Evolutionary conservation across 1,140 invertebrate species (phyloP), one percentile per base, ranked within the genome.

Genomic region (Diploscapter pachys): DNA sequence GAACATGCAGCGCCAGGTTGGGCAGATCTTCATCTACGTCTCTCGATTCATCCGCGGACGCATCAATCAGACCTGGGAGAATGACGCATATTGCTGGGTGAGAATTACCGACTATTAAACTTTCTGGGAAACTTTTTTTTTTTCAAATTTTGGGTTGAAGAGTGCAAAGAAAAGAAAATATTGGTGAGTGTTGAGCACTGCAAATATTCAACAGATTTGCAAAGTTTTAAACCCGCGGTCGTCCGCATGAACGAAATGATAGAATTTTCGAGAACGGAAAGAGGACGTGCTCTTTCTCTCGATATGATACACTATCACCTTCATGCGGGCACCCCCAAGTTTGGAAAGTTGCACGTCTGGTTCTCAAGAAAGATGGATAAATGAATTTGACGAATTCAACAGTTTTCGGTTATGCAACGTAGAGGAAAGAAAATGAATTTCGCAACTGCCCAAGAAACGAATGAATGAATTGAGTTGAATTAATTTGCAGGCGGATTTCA

Each of bases 11-110:
- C 49, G 66, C 48, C 53, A 73, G 59, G 72, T 78, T 51, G 55
- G 55, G 49, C 64, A 78, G 31, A 69, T 78, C 31, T 51, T 70
- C 31, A 5, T 78, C 13, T 78, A 78, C 66, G 75, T 72, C 55
- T 61, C 52, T 5, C 70, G 56, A 4, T 78, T 74, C 63, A 61
- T 78, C 55, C 65, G 68, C 53, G 63, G 61, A 13, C n/a, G 72
- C n/a, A 78, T 78, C 51, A 63, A 65, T 49, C 66, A 63, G 6
- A 59, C 54, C 8, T 78, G 76, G 76, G 56, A 56, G 13, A 55
- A 62, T 51, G 63, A 73, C 54, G 52, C 55, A 31, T 48, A 61
- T n/a, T 66, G 56, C 13, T 78, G 76, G 76, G 76, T 78, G 65
- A n/a, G 76, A 9, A 5, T 52, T 72, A 74, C 56, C 54, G 54